Evolutionary conservation across 2,113 vertebrate species (phyloP).

Genomic region (Pygoscelis adeliae): DNA sequence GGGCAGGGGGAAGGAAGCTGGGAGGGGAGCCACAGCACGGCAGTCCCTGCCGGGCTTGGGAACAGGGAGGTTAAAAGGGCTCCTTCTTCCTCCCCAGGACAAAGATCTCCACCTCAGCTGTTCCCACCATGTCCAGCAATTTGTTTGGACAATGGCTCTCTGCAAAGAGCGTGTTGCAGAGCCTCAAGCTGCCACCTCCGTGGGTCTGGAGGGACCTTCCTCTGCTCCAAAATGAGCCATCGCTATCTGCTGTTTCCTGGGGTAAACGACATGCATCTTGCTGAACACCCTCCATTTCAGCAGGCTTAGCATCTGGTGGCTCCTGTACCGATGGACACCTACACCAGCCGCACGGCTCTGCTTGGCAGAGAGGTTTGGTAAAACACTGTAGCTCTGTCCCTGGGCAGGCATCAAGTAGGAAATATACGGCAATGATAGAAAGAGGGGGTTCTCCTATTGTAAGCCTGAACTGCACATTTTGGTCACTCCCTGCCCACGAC

Average conservation of each 20-base stretch:
- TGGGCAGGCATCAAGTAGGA: not conserved
- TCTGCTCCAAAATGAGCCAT: not conserved
- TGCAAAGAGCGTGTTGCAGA: not conserved
- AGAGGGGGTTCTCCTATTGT: accelerated
- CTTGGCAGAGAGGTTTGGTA: not conserved
- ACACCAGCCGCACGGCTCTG: accelerated
- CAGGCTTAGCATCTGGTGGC: not conserved
- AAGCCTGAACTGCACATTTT: not conserved
- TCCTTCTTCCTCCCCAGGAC: not conserved
- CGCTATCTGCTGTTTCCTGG: not conserved
- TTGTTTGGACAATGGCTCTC: accelerated
- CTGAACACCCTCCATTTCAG: not conserved
- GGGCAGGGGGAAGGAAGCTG: constrained; percentile 31
- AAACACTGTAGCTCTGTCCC: not conserved
- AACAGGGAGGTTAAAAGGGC: not conserved
- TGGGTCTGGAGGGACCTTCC: not conserved
- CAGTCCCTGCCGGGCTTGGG: not conserved
- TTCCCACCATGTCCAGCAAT: not conserved
- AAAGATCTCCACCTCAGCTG: not conserved
- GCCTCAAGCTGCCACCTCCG: not conserved
- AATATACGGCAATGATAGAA: accelerated
- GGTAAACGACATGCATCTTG: not conserved
- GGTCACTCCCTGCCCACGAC: accelerated
- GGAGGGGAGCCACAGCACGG: not conserved
- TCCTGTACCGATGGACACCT: accelerated